A percentile compares a stretch with the other conserved stretches of the same genome.
Evolutionary conservation across 2,888 invertebrate species (phyloP).

Genomic region (Phragmatobia fuliginosa): DNA sequence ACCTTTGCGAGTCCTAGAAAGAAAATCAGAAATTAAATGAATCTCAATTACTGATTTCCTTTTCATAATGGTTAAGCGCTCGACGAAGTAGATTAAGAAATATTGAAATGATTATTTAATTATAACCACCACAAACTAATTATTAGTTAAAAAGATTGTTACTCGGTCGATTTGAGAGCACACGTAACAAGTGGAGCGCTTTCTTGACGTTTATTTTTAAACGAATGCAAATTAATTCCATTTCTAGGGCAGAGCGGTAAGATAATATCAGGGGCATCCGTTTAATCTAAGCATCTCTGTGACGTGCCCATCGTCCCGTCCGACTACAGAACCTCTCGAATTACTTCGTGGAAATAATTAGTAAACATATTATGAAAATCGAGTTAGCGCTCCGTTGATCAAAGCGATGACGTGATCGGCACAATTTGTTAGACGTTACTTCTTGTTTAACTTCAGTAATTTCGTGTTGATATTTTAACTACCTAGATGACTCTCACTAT

Average conservation of each 20-base stretch:
- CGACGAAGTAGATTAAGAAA: neutral
- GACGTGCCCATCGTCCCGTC: slow-evolving; percentile 58
- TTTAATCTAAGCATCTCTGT: slow-evolving; percentile 65
- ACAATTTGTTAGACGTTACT: slow-evolving; percentile 54
- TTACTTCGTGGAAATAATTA: slow-evolving; percentile 66
- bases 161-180: slow-evolving; percentile 57
- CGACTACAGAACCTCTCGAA: slow-evolving; percentile 55
- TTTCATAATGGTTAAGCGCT: neutral
- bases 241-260: slow-evolving; percentile 68
- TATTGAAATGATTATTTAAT: slow-evolving; percentile 11
- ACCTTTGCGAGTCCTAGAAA: neutral
- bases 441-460: slow-evolving; percentile 51
- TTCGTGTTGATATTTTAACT: slow-evolving; percentile 47
- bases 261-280: slow-evolving; percentile 71
- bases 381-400: slow-evolving; percentile 56
- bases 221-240: slow-evolving; percentile 72
- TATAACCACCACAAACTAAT: slow-evolving; percentile 38
- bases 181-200: slow-evolving; percentile 57
- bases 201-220: slow-evolving; percentile 61
- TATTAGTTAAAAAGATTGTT: slow-evolving; percentile 53
- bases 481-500: slow-evolving; percentile 21
- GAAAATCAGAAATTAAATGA: neutral
- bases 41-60: neutral
- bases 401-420: slow-evolving; percentile 51
- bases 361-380: slow-evolving; percentile 58